Evolutionary conservation across 2,797 vertebrate species (phyloP).

Genomic region (Phataginus tricuspis): DNA sequence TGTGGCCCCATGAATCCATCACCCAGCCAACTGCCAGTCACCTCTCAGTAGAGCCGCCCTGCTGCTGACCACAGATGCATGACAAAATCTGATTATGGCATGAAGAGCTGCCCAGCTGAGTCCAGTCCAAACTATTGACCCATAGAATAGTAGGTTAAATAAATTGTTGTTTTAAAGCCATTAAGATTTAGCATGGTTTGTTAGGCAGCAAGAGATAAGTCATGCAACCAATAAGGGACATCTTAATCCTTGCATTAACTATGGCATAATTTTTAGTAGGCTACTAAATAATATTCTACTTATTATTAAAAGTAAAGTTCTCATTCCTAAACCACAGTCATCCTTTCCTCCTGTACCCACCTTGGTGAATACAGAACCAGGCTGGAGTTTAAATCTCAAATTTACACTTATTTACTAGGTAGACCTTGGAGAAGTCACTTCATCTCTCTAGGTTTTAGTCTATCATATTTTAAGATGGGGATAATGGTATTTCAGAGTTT

Average conservation of each 20-base stretch:
- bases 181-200: not conserved
- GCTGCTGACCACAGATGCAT: not conserved
- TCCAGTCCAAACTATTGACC: not conserved
- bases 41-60: not conserved
- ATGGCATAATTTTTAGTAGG: not conserved
- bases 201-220: not conserved
- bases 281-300: not conserved
- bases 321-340: not conserved
- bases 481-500: not conserved
- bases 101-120: not conserved
- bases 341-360: not conserved
- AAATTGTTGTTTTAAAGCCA: not conserved
- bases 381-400: not conserved
- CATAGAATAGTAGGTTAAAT: not conserved
- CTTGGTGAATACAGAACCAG: not conserved
- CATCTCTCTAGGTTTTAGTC: not conserved
- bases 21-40: not conserved
- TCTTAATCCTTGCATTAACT: not conserved
- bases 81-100: not conserved
- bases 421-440: not conserved
- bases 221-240: not conserved
- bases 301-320: not conserved
- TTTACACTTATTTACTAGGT: not conserved
- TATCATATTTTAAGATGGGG: not conserved
- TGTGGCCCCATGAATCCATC: not conserved